A percentile compares a stretch with the other conserved stretches of the same genome.
These are phyloP conservation scores for Crepidodera aurea DNA, from an alignment of 2,888 invertebrate species.

Conservation along the genomic window DNA sequence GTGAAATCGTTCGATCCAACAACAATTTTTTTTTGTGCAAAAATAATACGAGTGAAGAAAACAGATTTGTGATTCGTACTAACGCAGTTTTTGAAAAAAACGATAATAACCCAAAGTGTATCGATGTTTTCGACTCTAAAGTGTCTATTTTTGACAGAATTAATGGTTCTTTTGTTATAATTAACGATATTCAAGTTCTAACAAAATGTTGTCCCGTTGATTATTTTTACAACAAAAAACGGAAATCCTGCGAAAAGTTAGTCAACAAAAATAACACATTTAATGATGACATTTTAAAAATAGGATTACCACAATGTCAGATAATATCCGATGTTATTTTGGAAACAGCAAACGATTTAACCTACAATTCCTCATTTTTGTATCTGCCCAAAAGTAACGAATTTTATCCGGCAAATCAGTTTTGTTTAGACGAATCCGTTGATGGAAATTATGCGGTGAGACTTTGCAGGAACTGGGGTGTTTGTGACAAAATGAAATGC, in stretches of 20 bases:
- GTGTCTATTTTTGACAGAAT: conserved; percentile 15
- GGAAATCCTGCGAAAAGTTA: conserved; percentile 41
- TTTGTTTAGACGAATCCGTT: conserved; percentile 44
- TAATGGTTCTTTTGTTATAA: not conserved
- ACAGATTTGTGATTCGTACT: no score
- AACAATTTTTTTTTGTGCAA: conserved; percentile 12
- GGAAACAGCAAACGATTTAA: conserved; percentile 22
- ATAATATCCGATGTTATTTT: conserved; percentile 44
- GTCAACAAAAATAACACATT: conserved; percentile 12
- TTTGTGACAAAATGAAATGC: conserved; percentile 53
- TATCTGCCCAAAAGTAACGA: not conserved
- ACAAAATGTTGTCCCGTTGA: conserved; percentile 50
- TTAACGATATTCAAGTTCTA: conserved; percentile 28
- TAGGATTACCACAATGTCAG: conserved; percentile 44
- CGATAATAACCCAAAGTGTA: conserved; percentile 11
- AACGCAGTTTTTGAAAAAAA: not conserved
- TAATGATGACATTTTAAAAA: conserved; percentile 34
- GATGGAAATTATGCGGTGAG: conserved; percentile 41
- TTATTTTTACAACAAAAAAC: conserved; percentile 40
- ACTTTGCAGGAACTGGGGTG: conserved; percentile 43
- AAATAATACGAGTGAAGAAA: conserved; percentile 1
- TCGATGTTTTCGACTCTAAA: conserved; percentile 27
- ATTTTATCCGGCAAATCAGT: conserved; percentile 15
- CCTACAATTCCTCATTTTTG: not conserved
- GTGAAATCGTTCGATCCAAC: not conserved